A percentile compares a stretch with the other conserved stretches of the same genome.
Evolutionary conservation across 2,888 invertebrate genomes (phyloP).

Genomic region (Helobdella robusta): DNA sequence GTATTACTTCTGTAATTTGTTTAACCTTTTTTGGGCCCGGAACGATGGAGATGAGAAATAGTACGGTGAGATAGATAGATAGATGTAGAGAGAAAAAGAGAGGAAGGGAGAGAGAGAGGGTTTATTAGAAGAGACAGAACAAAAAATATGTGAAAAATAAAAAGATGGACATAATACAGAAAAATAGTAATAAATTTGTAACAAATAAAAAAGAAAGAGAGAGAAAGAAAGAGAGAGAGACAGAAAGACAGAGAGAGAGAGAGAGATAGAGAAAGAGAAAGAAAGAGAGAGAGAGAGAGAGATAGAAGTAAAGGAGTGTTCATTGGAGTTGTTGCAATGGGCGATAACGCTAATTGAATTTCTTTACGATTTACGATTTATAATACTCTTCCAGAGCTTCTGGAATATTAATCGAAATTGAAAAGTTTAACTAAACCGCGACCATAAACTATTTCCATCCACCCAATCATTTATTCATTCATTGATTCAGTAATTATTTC

Average conservation of each 20-base stretch:
- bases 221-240: background rate
- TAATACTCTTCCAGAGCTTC: no score
- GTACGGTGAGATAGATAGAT: background rate
- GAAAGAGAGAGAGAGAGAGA: background rate
- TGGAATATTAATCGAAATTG: no score
- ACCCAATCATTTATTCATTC: no score
- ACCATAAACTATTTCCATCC: no score
- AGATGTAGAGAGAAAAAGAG: background rate
- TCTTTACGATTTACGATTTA: no score
- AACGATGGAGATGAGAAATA: conserved; percentile 7
- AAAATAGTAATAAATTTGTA: background rate
- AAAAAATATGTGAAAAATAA: background rate
- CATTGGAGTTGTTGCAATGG: no score
- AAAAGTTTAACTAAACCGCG: no score
- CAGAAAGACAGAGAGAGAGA: background rate
- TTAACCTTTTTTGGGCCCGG: no score
- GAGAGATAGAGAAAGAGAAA: background rate
- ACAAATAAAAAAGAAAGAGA: background rate
- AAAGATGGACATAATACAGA: background rate
- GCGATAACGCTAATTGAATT: no score
- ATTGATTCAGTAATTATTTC: no score
- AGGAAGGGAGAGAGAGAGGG: background rate
- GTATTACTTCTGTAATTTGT: no score
- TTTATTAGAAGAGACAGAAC: background rate
- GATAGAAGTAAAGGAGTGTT: no score